A percentile compares a stretch with the other conserved stretches of the same genome.
Conservation (phyloP, 2,113 vertebrate genomes). For the Fulica atra region DNA sequence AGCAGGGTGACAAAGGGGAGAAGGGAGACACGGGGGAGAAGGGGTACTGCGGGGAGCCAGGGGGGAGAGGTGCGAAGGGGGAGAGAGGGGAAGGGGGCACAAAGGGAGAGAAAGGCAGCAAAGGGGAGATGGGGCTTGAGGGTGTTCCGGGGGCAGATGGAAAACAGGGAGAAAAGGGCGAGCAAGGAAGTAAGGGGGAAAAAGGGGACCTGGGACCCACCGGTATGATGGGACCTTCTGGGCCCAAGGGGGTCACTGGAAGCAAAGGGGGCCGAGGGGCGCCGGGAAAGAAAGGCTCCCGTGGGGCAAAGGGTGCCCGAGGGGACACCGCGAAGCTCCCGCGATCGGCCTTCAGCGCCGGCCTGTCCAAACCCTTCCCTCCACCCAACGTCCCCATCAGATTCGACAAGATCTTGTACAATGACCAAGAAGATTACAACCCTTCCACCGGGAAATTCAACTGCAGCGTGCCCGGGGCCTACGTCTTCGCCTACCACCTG, state of each 20-base stretch:
- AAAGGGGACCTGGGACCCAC: conserved; percentile 83
- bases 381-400: conserved; percentile 86
- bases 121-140: conserved; percentile 81
- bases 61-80: conserved; percentile 84
- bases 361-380: conserved; percentile 91
- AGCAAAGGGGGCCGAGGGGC: conserved; percentile 86
- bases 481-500: conserved; percentile 93
- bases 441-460: conserved; percentile 86
- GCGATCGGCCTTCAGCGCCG: conserved; percentile 90
- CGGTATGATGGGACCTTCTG: conserved; percentile 77
- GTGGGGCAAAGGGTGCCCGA: conserved; percentile 85
- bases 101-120: conserved; percentile 84
- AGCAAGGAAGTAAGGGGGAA: conserved; percentile 82
- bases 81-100: conserved; percentile 81
- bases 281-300: conserved; percentile 86
- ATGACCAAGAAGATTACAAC: conserved; percentile 87
- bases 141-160: conserved; percentile 82
- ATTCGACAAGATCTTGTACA: conserved; percentile 92
- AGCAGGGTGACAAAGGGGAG: conserved; percentile 78
- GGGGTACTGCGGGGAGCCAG: conserved; percentile 81
- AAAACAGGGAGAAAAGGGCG: conserved; percentile 79
- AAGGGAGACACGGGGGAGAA: conserved; percentile 89
- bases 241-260: conserved; percentile 82
- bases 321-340: conserved; percentile 66
- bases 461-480: conserved; percentile 86